Evolutionary conservation across 2,113 vertebrate species (phyloP).

Genomic region (Origma solitaria): DNA sequence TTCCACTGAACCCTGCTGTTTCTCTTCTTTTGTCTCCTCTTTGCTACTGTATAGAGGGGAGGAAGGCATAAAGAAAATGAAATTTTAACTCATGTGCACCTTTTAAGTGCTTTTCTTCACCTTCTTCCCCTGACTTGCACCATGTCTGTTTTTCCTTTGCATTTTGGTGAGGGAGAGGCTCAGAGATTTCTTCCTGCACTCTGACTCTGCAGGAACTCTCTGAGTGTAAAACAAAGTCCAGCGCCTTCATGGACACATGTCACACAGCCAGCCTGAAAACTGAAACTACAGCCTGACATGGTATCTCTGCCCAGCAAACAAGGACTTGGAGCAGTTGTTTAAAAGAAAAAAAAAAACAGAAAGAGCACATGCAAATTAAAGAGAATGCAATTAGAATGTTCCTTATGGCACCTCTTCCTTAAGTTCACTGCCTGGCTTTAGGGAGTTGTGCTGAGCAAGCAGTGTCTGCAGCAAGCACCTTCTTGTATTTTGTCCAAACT

Average conservation of each 20-base stretch:
- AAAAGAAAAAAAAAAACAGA: not conserved
- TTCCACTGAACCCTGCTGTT: constrained; percentile 4
- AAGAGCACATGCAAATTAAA: constrained; percentile 48
- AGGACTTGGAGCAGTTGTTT: not conserved
- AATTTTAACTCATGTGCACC: not conserved
- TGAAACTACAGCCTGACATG: not conserved
- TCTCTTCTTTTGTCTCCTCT: not conserved
- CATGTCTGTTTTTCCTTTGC: not conserved
- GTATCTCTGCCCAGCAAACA: not conserved
- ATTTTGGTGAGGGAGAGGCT: not conserved
- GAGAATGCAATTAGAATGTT: not conserved
- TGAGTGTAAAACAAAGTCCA: not conserved
- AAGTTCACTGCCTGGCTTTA: not conserved
- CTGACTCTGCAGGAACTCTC: not conserved
- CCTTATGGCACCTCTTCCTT: not conserved
- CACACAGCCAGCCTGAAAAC: not conserved
- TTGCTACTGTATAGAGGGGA: not conserved
- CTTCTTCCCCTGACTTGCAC: not conserved
- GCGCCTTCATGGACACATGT: not conserved
- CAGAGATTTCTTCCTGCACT: not conserved
- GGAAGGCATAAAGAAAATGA: constrained; percentile 2
- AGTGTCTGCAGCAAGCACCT: not conserved
- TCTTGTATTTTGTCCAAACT: not conserved
- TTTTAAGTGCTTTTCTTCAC: constrained; percentile 3
- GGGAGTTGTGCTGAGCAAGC: not conserved